A percentile compares a stretch with the other conserved stretches of the same genome.
phyloP scores from a whole-genome alignment of 2,888 invertebrate species.

The Micoletzkya japonica region DNA sequence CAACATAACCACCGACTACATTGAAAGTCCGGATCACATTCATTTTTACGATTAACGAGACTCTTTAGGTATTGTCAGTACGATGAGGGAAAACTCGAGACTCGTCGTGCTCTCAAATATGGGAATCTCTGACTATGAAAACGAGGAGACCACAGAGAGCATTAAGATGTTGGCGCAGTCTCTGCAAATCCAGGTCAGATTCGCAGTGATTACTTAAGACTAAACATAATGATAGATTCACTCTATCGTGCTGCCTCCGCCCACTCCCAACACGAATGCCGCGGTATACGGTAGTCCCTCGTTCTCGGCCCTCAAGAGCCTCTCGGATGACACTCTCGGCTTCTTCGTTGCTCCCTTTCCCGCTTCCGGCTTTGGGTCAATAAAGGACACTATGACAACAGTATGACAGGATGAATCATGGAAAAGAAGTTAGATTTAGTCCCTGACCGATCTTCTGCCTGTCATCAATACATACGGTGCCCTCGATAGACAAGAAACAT shows the following conservation, averaged over 20 bases:
- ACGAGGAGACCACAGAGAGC: neutral
- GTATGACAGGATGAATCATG: neutral
- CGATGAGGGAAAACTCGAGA: slow-evolving; percentile 14
- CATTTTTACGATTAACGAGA: neutral
- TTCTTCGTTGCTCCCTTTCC: slow-evolving; percentile 18
- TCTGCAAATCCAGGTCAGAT: slow-evolving; percentile 10
- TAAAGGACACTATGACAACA: neutral
- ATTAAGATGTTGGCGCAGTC: neutral
- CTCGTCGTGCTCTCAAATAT: slow-evolving; percentile 6
- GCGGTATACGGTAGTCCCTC: neutral
- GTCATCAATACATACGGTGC: slow-evolving; percentile 15
- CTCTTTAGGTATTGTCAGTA: neutral
- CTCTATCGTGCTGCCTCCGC: neutral
- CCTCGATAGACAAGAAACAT: slow-evolving; percentile 1
- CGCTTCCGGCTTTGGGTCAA: neutral
- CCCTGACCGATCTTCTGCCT: neutral
- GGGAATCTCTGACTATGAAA: neutral
- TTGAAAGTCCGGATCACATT: neutral
- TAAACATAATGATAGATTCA: slow-evolving; percentile 9
- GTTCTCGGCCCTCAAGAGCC: neutral
- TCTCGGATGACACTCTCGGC: slow-evolving; percentile 5
- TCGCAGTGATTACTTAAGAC: neutral
- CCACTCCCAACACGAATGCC: neutral
- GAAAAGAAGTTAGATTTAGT: neutral
- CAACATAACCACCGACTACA: neutral